Base-by-base conservation (phyloP, 1,140 invertebrate genomes). In the Pachyrhynchus sulphureomaculatus region DNA sequence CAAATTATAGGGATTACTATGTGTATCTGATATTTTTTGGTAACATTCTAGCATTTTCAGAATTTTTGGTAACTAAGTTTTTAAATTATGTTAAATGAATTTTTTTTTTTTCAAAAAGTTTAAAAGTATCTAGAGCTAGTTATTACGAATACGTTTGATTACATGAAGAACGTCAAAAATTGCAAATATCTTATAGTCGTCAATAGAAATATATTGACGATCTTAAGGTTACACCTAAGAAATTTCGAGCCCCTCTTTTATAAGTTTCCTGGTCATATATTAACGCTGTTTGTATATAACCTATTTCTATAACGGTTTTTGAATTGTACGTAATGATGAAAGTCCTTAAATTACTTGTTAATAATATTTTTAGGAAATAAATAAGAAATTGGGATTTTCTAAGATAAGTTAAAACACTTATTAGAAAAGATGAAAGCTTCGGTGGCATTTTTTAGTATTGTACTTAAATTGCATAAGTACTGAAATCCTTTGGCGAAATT, bases 21-120 rank as follows among this genome's bases (percentile, higher is more conserved):
- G 42, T 20, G 5, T 18, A 17, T 58, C 49, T 5, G 61, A n/a
- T 69, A 48, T 71, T 33, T 67, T 68, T 68, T 33, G 26, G 44
- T 37, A 68, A 52, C 15, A 55, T 39, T 44, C 42, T 66, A 20
- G 42, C 29, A 26, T 3, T 32, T 18, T 5, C 5, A 8, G 42
- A 45, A 18, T 6, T 8, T 32, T 47, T 39, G 36, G 60, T 56
- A 10, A 64, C 55, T 10, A 65, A 48, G 17, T 26, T 37, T 55
- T n/a, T 49, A 13, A 54, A 17, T 56, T 36, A 59, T 58, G 20
- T 17, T 51, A n/a, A 48, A 62, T n/a, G n/a, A 55, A 3, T 20
- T 20, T 18, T 23, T 18, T 18, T 45, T 15, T 45, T 5, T 5
- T 45, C 21, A 8, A 18, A 8, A 5, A 20, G 15, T 24, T 45